These are phyloP conservation scores for Piprites chloris DNA, from an alignment of 2,113 vertebrate species.

Conservation along the genomic window DNA sequence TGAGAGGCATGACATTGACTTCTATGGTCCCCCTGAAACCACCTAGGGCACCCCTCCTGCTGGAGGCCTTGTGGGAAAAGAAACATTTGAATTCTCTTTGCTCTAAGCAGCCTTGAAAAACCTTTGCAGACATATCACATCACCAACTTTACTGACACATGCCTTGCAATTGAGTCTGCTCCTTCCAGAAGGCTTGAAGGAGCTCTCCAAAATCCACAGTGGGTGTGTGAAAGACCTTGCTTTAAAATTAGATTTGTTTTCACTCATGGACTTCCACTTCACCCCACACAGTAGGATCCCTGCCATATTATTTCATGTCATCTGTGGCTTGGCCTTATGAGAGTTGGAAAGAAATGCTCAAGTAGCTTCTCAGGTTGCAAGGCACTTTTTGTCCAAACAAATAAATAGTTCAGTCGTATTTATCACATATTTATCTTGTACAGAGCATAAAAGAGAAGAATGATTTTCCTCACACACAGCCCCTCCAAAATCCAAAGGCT, in stretches of 20 bases:
- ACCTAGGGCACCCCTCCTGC: background rate
- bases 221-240: background rate
- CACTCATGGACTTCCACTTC: background rate
- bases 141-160: background rate
- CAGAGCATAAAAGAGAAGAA: accelerated
- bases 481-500: background rate
- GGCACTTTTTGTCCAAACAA: background rate
- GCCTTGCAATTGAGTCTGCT: background rate
- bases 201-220: background rate
- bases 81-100: background rate
- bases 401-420: background rate
- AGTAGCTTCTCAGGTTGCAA: background rate
- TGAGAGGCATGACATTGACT: accelerated
- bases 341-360: background rate
- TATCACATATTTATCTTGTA: background rate
- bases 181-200: background rate
- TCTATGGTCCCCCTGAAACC: background rate
- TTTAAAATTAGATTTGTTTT: background rate
- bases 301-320: background rate
- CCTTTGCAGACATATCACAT: background rate
- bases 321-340: background rate
- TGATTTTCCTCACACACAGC: background rate
- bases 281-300: accelerated
- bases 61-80: accelerated
- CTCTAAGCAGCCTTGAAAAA: background rate